phyloP scores from a whole-genome alignment of 2,888 invertebrate genomes.

The Ellobium chinense region DNA sequence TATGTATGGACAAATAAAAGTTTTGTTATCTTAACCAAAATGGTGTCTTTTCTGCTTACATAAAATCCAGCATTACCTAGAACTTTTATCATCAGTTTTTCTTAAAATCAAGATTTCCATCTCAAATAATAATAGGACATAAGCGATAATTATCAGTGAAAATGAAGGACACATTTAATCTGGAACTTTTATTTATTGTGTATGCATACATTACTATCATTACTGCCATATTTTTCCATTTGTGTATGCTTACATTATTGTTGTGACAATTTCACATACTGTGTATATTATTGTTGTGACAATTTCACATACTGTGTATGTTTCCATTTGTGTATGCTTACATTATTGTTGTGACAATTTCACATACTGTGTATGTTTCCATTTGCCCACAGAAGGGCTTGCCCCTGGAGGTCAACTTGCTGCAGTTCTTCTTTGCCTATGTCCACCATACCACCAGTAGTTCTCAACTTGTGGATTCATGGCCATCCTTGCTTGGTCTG shows the following conservation, averaged over 20 bases:
- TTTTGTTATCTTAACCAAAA: no score
- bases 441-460: constrained; percentile 83
- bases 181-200: not conserved
- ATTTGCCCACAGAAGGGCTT: constrained; percentile 74
- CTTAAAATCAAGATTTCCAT: no score
- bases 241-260: not conserved
- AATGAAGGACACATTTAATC: no score
- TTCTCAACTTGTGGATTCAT: constrained; percentile 87
- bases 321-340: not conserved
- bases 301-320: not conserved
- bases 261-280: not conserved
- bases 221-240: no score
- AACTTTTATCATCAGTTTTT: no score
- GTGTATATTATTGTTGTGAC: not conserved
- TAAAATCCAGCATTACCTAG: no score
- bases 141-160: no score
- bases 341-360: not conserved
- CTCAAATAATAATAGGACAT: no score
- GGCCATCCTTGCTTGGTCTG: constrained; percentile 87
- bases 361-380: not conserved
- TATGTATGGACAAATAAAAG: no score
- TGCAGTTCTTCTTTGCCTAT: constrained; percentile 89
- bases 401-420: constrained; percentile 87
- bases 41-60: no score
- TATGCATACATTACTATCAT: no score